Evolutionary conservation across 2,888 invertebrate species (phyloP), one percentile per base, ranked within the genome.

Genomic region (Odontothrips loti): DNA sequence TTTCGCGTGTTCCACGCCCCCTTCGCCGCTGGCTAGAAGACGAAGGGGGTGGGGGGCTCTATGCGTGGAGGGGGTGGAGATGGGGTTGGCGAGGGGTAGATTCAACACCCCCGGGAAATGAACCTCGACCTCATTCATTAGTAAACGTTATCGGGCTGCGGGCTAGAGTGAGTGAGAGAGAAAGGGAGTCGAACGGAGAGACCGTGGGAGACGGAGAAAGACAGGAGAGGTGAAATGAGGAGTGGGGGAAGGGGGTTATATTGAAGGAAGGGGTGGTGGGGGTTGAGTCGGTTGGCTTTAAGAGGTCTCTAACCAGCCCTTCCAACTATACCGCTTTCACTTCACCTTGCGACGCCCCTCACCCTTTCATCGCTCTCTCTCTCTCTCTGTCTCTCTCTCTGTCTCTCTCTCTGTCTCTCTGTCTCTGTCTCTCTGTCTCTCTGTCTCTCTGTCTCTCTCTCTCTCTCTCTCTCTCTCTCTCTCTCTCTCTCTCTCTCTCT

Each of bases 31-130:
- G 34, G 34, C 34, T 43, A 43, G 34, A 68, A 23, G 68, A 23
- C 68, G 68, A 11, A 68, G 68, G 68, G n/a, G 58, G 15, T 6
- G n/a, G 58, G 58, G 58, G 0, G 58, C 34, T 43, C 34, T 43
- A 43, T 58, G n/a, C 20, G 58, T 58, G 58, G n/a, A 58, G n/a
- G 58, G 58, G n/a, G 58, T 0, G 58, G 58, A 43, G 10, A 15
- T 6, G 58, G 58, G 58, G 58, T 17, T 17, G 68, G 68, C 6
- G 23, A 23, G 68, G 68, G 68, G 68, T 68, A 68, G 68, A 68
- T 68, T 68, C 68, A 68, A 68, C 68, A 68, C 68, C 68, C 68
- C 68, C 68, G 68, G 68, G 68, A 68, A 68, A 68, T 68, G 68
- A 68, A 68, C 68, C 68, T 23, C 68, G 68, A 68, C 68, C 68